Base-by-base conservation (phyloP, 2,113 vertebrate genomes). In the Lampris incognitus region DNA sequence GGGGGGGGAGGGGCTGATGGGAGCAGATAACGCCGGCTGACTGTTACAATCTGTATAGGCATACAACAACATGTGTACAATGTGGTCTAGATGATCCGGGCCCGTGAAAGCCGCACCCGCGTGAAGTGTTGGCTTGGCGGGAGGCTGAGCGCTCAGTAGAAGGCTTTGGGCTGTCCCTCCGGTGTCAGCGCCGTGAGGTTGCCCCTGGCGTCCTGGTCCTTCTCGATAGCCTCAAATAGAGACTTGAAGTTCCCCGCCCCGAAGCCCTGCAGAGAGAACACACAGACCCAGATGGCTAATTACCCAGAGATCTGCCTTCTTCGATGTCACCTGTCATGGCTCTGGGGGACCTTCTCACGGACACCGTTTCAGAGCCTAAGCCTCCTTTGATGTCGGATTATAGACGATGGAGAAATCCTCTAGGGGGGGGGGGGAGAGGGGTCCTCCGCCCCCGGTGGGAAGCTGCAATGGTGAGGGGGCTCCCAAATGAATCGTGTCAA, bases 221-320 rank as follows among this genome's bases (percentile, higher is more conserved):
- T 91, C 85, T 95, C 95, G 60, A 96, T 96, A 69, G 95, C 95
- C 92, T 96, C 95, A 86, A 96, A 96, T 75, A 96, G 90, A 63
- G 95, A 95, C 89, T 96, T 95, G 85, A 96, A 95, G 88, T 96
- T 96, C 72, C 95, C 95, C 74, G 95, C 95, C 62, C 95, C 95
- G 36, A 96, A 96, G 76, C 95, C 95, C 95, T 96, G 88, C 39
- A 87, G 85, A 78, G 40, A 75, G 68, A 85, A 76, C 48, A 85
- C 24, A 89, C 73, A 83, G 66, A 86, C 63, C 61, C 79, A 89
- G 82, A 88, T 79, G 76, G 79, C 63, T 82, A 84, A 86, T 84
- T 74, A 84, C 72, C 58, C 59, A 69, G 10, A 81, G 85, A 89
- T 74, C 81, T 85, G 40, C 78, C 83, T 57, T 68, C 85, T 85